Evolutionary conservation across 2,888 invertebrate species (phyloP), one percentile per base, ranked within the genome.

Genomic region (Muschampia plurimacula): DNA sequence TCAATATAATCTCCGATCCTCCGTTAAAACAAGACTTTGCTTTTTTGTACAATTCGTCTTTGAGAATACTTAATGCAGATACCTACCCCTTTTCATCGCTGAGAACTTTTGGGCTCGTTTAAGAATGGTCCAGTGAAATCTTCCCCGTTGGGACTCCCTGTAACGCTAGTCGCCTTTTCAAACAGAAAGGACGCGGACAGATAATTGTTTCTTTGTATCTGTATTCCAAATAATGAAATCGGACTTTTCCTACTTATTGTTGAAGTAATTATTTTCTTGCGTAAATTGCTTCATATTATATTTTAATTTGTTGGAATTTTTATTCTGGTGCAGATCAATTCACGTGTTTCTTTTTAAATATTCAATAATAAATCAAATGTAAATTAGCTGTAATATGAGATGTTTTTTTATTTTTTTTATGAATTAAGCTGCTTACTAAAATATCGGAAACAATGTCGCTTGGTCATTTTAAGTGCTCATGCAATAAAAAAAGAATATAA

Each of bases 31-130:
- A 92, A 89, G 92, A 89, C 88, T 91, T 91, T 91, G 92, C 92
- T 92, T 91, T 92, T 91, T 89, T 89, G 88, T 90, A 90, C 90
- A 89, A 89, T 89, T 89, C 86, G 83, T 89, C 90, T 91, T 90
- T 91, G 84, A 83, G 88, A 91, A 91, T 91, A 91, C 89, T 91
- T 90, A 90, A 91, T 91, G 87, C 86, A 89, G 89, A 90, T 85
- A 72, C 71, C 88, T 89, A 89, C 90, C 90, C 90, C 89, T 90
- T 91, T 91, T 90, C 88, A 86, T 89, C 88, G 86, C 83, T 77
- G 78, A 84, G 85, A 91, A 91, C 84, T 91, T 91, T 88, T 82
- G 86, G 85, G 82, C 83, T 86, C 89, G 87, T 86, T 91, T 86
- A 84, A 85, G 86, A 39, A 86, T 82, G 87, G 88, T 83, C 85